Evolutionary conservation across 2,797 vertebrate genomes (phyloP), one percentile per base, ranked within the genome.

Genomic region (Acanthopagrus latus): DNA sequence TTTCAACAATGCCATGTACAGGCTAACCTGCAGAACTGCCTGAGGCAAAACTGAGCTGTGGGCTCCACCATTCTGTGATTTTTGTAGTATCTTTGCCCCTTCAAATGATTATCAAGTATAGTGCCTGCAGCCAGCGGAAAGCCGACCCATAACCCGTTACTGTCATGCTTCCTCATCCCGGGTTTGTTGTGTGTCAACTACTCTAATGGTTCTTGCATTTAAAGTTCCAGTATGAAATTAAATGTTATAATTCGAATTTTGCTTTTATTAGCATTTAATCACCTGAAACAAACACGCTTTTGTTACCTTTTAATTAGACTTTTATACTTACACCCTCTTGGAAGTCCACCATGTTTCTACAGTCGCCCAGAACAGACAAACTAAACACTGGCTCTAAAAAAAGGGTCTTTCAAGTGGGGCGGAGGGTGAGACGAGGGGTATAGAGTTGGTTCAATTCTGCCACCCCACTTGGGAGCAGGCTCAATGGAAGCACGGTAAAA

Each of bases 61-160:
- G 23, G 25, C 41, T 21, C 16, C 59, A 60, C 55, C 1, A 2
- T 38, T 58, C 38, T 33, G 18, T 60, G 48, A 48, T 44, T 44
- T 44, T n/a, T 46, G n/a, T 41, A 54, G 48, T 21, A 58, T 52
- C n/a, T 13, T 12, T 5, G 23, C 11, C 41, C 18, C 10, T 78
- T 76, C 21, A 75, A 74, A 59, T 33, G 64, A n/a, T 20, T 63
- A 63, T 64, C n/a, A 57, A 70, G 21, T 25, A n/a, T 11, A 43
- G 21, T 2, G 41, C 54, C 64, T 57, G 58, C 46, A 71, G 59
- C 50, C 20, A 27, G 0, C 16, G 23, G 17, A 38, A 85, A 68
- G 58, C 21, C 27, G 58, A 56, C 10, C 18, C 57, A 46, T 21
- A 57, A 2, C 1, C 14, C 1, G 0, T 0, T 2, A 12, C 59